phyloP scores from a whole-genome alignment of 2,888 invertebrate genomes.

The Tenodera sinensis region DNA sequence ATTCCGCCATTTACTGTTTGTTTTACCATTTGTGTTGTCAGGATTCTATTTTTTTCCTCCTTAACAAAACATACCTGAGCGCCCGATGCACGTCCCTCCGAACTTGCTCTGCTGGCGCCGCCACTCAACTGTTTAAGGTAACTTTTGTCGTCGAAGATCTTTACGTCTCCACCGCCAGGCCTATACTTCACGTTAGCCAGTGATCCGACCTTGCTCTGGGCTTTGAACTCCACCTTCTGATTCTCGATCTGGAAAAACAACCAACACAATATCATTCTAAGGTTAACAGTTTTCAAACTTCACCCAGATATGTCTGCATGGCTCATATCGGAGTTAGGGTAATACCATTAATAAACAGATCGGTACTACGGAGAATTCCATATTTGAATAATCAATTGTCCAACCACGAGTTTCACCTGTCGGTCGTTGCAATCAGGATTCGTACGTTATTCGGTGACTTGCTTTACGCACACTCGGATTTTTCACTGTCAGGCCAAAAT shows the following conservation, averaged over 20 bases:
- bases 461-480: too few relatives aligned
- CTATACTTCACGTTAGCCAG: constrained; percentile 87
- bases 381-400: too few relatives aligned
- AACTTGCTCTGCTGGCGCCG: constrained; percentile 32
- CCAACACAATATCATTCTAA: constrained; percentile 29
- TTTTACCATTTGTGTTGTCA: too few relatives aligned
- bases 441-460: too few relatives aligned
- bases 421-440: too few relatives aligned
- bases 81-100: constrained; percentile 38
- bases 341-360: not conserved
- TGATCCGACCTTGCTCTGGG: constrained; percentile 87
- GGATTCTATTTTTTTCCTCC: not conserved
- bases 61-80: constrained; percentile 34
- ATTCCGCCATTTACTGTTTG: too few relatives aligned
- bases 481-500: too few relatives aligned
- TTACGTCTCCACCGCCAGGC: constrained; percentile 90
- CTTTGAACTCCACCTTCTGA: constrained; percentile 89
- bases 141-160: constrained; percentile 89
- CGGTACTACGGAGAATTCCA: too few relatives aligned
- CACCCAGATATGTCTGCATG: not conserved
- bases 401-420: too few relatives aligned
- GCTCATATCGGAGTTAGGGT: not conserved
- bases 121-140: constrained; percentile 70
- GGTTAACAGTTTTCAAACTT: not conserved
- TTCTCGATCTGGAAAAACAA: constrained; percentile 68